Base-by-base conservation (phyloP, 1,140 invertebrate genomes). In the Pentalonia nigronervosa region DNA sequence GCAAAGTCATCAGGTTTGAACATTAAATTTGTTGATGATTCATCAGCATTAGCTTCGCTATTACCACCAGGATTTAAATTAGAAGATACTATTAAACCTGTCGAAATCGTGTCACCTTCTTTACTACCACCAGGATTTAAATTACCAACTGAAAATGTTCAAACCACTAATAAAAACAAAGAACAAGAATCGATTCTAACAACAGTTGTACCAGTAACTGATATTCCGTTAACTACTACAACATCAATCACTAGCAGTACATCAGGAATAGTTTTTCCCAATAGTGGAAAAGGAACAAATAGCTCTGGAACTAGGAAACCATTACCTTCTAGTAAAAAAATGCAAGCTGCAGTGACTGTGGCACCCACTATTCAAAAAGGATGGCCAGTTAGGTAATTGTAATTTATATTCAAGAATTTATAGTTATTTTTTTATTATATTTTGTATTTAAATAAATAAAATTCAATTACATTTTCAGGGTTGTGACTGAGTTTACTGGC, bases 401-500 rank as follows among this genome's bases (percentile, higher is more conserved):
- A n/a, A 25, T 56, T 60, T 50, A n/a, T 21, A 90, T 60, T 36
- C 9, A 14, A 76, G 11, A 17, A 76, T n/a, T n/a, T 45, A 47
- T n/a, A 1, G 8, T 90, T 67, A 7, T 89, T 76, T 9, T 0
- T 76, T 76, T 76, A 34, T n/a, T 41, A 76, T 93, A 34, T 34
- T 90, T 34, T n/a, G 1, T 56, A n/a, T 6, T 87, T 76, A 14
- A 45, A n/a, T 93, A 93, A 76, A 67, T 41, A 86, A 21, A 56
- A 67, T 2, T 84, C 76, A 93, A 94, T 95, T 81, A 93, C n/a
- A 91, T 95, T 95, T 83, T 88, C 94, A 98, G 98, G 95, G 97
- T 97, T 87, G 98, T 97, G 30, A 98, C 98, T 6, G 97, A 98
- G 95, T 98, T 98, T 94, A 98, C 97, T 21, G 98, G 98, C 34